phyloP scores from a whole-genome alignment of 2,113 vertebrate species.

The Crypturellus undulatus region DNA sequence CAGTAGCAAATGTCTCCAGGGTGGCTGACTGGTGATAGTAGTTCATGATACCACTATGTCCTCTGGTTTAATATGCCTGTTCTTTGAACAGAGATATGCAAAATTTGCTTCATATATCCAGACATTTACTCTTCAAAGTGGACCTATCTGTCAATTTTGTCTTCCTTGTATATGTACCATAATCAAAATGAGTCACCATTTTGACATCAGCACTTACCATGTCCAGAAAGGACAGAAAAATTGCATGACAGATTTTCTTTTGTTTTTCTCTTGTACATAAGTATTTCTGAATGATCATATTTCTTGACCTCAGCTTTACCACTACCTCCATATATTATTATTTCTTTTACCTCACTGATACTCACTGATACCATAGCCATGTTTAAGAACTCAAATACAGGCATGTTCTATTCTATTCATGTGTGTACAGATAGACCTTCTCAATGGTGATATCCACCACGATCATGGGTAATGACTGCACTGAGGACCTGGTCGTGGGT shows the following conservation, averaged over 20 bases:
- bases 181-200: neutral
- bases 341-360: neutral
- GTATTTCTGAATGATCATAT: neutral
- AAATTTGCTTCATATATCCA: neutral
- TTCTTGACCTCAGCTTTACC: neutral
- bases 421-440: too few relatives aligned
- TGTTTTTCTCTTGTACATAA: neutral
- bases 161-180: rapidly evolving
- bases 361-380: neutral
- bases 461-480: too few relatives aligned
- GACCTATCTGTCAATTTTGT: neutral
- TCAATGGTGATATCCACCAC: too few relatives aligned
- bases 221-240: neutral
- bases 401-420: neutral
- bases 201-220: neutral
- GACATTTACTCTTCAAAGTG: neutral
- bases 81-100: neutral
- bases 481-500: too few relatives aligned
- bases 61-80: neutral
- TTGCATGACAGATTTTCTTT: rapidly evolving
- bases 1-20: neutral
- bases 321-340: neutral
- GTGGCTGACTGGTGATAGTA: neutral
- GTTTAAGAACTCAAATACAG: neutral
- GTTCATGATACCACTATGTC: neutral